Evolutionary conservation across 2,797 vertebrate species (phyloP), one percentile per base, ranked within the genome.

Genomic region (Bovichtus variegatus): DNA sequence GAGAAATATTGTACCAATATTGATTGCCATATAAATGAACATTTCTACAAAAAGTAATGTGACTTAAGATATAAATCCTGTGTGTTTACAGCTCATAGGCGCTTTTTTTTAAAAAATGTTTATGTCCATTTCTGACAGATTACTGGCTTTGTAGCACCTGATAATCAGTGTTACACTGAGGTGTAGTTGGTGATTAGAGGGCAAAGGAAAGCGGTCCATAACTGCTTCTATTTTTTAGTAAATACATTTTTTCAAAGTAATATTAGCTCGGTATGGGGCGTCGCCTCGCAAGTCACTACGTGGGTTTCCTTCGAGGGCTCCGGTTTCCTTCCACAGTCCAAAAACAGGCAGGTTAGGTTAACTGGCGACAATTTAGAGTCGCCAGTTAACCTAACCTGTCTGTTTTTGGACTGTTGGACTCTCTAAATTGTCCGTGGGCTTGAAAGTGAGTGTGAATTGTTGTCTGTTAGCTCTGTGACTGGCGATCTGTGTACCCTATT

Each of bases 401-500:
- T n/a, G n/a, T n/a, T n/a, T n/a, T n/a, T n/a, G n/a, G n/a, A n/a
- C n/a, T n/a, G n/a, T n/a, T n/a, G n/a, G n/a, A n/a, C n/a, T n/a
- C n/a, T 54, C 27, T 25, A 8, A 29, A 41, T 43, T 40, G 34
- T 21, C 19, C 12, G 3, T 67, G 11, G 19, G 53, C 49, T 31
- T 57, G 43, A 64, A 64, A 57, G 7, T 55, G 16, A 57, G 29
- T 21, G 51, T 65, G 61, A 74, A 41, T 34, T 29, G 36, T 16
- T 29, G 2, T 58, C 19, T 21, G 36, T 51, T 40, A 43, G 5
- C n/a, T 19, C 2, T n/a, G 8, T 34, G 36, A 51, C 15, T 1
- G 2, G 29, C 13, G 15, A 10, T 4, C 4, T 38, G 16, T 64
- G n/a, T 23, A 38, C 5, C 21, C 46, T 9, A 27, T 16, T 65